Base-by-base conservation (phyloP, 2,113 vertebrate genomes). In the Megaceryle torquata region DNA sequence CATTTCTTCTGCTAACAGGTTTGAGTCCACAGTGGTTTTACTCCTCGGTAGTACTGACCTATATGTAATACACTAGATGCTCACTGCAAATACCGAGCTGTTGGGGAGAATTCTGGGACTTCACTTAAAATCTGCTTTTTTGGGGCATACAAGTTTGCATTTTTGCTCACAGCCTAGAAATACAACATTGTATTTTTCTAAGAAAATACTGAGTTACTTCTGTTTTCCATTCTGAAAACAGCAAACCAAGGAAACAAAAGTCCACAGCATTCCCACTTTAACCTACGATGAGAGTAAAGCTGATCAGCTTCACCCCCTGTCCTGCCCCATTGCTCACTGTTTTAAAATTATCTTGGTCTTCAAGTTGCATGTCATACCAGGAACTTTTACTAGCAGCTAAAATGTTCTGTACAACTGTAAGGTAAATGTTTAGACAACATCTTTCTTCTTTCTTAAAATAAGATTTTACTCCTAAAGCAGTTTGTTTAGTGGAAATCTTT, bases 321-420 rank as follows among this genome's bases (percentile, higher is more conserved):
- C 33, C 74, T 59, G 19, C 24, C 54, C 59, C 11, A 3, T 26
- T 35, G 20, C 37, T 53, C 24, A 13, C 8, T 28, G 17, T 13
- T n/a, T 59, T 59, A 51, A 82, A 59, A 51, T 57, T 70, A 53
- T 13, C 37, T 82, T 65, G 29, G 8, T 60, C n/a, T 41, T 78
- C 65, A 28, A 35, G 29, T 77, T 76, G 20, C 0, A 1, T 4
- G 0, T 82, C 15, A 5, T 13, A 60, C 17, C 26, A 21, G 25
- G 59, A 72, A 18, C 51, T 60, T 46, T 8, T 35, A 29, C 28
- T 54, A 22, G 51, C 44, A 31, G 17, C 25, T 83, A 19, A 60
- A 65, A 59, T 12, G 11, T 7, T 77, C 16, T 65, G 14, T 69
- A n/a, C 17, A 39, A 39, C 69, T 20, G 4, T 46, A 46, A 70